Evolutionary conservation across 2,888 invertebrate species (phyloP).

Genomic region (Zaprionus obscuricornis): DNA sequence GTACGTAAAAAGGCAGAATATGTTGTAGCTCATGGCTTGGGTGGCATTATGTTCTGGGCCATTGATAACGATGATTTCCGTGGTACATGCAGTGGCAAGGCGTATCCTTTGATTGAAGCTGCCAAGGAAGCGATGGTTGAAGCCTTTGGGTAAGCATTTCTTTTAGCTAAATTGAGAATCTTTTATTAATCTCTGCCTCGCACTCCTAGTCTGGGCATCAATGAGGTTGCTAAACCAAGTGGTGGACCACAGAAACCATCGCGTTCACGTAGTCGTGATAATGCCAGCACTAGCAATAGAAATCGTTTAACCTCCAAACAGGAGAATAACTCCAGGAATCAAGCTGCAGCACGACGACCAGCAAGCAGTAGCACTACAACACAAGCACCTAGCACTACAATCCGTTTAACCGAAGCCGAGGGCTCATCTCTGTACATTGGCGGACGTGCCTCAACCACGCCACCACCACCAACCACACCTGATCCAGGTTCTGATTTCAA

Average conservation of each 20-base stretch:
- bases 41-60: conserved; percentile 88
- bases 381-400: conserved; percentile 73
- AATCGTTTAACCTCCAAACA: conserved; percentile 67
- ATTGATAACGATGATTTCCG: conserved; percentile 97
- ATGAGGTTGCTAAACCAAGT: conserved; percentile 81
- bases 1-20: conserved; percentile 93
- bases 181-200: not conserved
- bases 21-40: conserved; percentile 92
- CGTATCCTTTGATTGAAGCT: conserved; percentile 95
- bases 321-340: conserved; percentile 57
- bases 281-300: conserved; percentile 42
- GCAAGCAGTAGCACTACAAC: conserved; percentile 55
- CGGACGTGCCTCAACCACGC: conserved; percentile 85
- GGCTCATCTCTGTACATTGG: conserved; percentile 79
- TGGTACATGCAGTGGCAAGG: conserved; percentile 93
- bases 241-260: conserved; percentile 77
- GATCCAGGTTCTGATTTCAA: conserved; percentile 95
- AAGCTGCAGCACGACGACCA: conserved; percentile 45
- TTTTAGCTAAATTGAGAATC: not conserved
- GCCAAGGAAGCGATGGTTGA: conserved; percentile 91
- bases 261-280: conserved; percentile 78
- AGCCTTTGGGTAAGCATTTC: conserved; percentile 85
- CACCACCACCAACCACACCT: conserved; percentile 91
- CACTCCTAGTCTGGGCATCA: conserved; percentile 74
- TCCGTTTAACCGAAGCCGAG: conserved; percentile 74